Evolutionary conservation across 2,888 invertebrate genomes (phyloP).

Genomic region (Asteroscopus sphinx): DNA sequence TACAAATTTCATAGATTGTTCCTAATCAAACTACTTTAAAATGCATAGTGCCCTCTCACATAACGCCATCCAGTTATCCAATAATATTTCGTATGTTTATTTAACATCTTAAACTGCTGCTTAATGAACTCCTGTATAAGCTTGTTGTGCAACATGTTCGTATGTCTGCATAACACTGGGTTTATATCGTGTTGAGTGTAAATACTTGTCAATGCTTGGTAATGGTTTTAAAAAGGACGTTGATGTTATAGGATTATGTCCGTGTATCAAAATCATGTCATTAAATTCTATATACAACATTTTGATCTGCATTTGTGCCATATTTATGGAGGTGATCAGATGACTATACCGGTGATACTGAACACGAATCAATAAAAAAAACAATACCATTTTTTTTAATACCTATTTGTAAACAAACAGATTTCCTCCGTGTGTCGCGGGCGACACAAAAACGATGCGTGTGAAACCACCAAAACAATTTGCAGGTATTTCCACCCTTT

Average conservation of each 20-base stretch:
- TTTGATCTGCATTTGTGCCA: too few species aligned
- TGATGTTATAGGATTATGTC: conserved; percentile 1
- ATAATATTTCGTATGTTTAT: conserved; percentile 88
- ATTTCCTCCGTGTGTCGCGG: too few species aligned
- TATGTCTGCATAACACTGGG: conserved; percentile 37
- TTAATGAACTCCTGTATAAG: conserved; percentile 82
- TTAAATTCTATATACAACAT: background rate
- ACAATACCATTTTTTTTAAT: too few species aligned
- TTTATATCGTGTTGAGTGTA: conserved; percentile 22
- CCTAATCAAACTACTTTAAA: background rate
- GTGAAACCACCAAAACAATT: too few species aligned
- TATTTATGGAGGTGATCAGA: too few species aligned
- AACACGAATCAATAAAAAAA: too few species aligned
- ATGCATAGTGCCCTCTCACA: conserved; percentile 52
- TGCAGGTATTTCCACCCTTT: too few species aligned
- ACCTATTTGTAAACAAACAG: too few species aligned
- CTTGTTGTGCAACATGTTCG: conserved; percentile 79
- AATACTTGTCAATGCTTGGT: conserved; percentile 13
- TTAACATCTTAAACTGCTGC: conserved; percentile 87
- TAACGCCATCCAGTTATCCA: conserved; percentile 79
- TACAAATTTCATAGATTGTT: too few species aligned
- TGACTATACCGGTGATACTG: too few species aligned
- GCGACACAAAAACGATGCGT: too few species aligned
- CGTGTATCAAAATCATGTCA: background rate
- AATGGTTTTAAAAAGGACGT: conserved; percentile 17